These are phyloP conservation scores for Amblyteles armatorius DNA, from an alignment of 2,888 invertebrate genomes.

Conservation along the genomic window DNA sequence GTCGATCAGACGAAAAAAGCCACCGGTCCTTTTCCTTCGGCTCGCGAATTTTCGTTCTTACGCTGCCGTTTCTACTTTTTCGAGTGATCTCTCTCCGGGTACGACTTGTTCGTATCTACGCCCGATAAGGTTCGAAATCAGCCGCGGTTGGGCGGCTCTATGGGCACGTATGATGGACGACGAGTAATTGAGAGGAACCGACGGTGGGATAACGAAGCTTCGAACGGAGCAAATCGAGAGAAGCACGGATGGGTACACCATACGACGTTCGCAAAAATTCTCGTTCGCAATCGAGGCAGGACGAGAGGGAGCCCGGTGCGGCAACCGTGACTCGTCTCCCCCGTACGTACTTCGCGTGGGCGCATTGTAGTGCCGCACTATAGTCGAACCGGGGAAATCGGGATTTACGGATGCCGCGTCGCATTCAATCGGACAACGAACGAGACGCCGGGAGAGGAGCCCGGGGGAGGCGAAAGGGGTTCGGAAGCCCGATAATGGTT, in stretches of 20 bases:
- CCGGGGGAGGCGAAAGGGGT: slow-evolving; percentile 3
- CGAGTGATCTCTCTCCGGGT: not conserved
- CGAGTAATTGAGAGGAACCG: slow-evolving; percentile 10
- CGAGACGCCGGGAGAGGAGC: slow-evolving; percentile 53
- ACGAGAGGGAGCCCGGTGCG: not conserved
- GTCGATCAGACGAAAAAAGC: not conserved
- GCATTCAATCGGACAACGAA: slow-evolving; percentile 69
- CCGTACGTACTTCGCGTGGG: not conserved
- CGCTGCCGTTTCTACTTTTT: slow-evolving; percentile 28
- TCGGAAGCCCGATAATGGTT: slow-evolving; percentile 20
- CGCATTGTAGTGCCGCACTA: not conserved
- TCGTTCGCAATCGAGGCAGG: slow-evolving; percentile 59
- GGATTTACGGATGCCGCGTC: slow-evolving; percentile 63
- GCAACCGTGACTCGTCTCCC: not conserved
- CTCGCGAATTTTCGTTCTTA: slow-evolving; percentile 9
- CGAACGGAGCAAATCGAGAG: slow-evolving; percentile 67
- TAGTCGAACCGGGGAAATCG: slow-evolving; percentile 44
- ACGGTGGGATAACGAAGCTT: slow-evolving; percentile 59
- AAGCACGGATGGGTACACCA: slow-evolving; percentile 50
- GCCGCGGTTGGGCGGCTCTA: not conserved
- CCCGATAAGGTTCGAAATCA: not conserved
- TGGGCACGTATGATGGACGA: slow-evolving; percentile 1
- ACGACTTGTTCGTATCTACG: not conserved
- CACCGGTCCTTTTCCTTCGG: not conserved
- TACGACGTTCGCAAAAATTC: slow-evolving; percentile 67